Evolutionary conservation across 2,888 invertebrate genomes (phyloP), one percentile per base, ranked within the genome.

Genomic region (Rhaphigaster nebulosa): DNA sequence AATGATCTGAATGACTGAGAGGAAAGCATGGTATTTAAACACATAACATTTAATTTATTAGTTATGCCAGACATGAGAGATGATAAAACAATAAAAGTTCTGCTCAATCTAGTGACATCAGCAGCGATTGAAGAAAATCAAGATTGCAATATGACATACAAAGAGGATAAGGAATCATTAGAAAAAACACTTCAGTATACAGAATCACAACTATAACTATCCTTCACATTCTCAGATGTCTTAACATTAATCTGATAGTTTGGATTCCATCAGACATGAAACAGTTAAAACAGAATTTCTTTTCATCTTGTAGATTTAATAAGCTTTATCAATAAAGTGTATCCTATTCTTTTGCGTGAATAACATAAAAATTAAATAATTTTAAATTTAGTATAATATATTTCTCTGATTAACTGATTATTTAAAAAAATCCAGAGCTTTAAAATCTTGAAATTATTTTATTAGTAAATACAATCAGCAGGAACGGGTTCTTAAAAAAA

Each of bases 1-100:
- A 38, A 34, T 1, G 18, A 76, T 38, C 80, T 89, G 65, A 80
- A 89, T 80, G 80, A 89, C 26, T 41, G 41, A 70, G 76, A 76
- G 41, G 38, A 76, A 80, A 0, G 41, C 23, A 41, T 29, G 41
- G 12, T 76, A 80, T 29, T 15, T n/a, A 60, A 60, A 60, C 13
- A 60, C 3, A n/a, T 60, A 60, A n/a, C n/a, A 60, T 60, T 60
- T 13, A n/a, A 60, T 13, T 60, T n/a, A n/a, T 60, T 60, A 60
- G 10, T 60, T n/a, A 60, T n/a, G n/a, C 13, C 13, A n/a, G 13
- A 13, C 13, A n/a, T 65, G 65, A 65, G 4, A 3, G 65, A 5
- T 12, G n/a, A 29, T 65, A 5, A 38, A 76, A 38, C 18, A 65
- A 65, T 60, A 65, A 34, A 29, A 34, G 34, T 65, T 65, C 13